Conservation (phyloP, 2,888 invertebrate genomes). For the Deilephila porcellus region DNA sequence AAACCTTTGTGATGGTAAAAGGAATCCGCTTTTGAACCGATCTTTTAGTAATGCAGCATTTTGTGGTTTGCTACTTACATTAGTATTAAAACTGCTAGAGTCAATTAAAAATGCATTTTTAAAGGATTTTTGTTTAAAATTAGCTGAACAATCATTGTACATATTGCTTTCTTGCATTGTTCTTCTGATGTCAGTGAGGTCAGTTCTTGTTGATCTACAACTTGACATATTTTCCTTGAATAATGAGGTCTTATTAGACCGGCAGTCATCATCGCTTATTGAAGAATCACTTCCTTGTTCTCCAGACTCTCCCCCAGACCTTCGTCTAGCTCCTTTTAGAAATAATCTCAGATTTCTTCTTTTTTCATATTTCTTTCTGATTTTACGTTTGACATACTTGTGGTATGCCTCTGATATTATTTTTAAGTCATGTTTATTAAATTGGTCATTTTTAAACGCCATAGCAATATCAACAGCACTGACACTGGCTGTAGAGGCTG, state of each 20-base stretch:
- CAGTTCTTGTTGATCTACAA: constrained; percentile 53
- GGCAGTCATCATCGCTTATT: constrained; percentile 67
- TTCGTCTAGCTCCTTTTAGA: constrained; percentile 52
- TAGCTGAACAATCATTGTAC: constrained; percentile 54
- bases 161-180: constrained; percentile 51
- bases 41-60: constrained; percentile 53
- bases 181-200: constrained; percentile 48
- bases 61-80: constrained; percentile 33
- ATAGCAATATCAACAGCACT: constrained; percentile 64
- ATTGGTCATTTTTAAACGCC: constrained; percentile 59
- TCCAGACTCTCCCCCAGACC: constrained; percentile 65
- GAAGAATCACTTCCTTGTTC: constrained; percentile 71
- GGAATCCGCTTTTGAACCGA: constrained; percentile 60
- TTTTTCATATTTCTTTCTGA: constrained; percentile 59
- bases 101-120: constrained; percentile 48
- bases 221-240: constrained; percentile 51
- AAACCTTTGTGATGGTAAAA: constrained; percentile 68
- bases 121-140: constrained; percentile 52
- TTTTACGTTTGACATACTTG: constrained; percentile 52
- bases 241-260: constrained; percentile 54
- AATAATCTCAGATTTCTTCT: constrained; percentile 57
- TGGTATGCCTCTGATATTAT: constrained; percentile 61
- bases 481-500: constrained; percentile 65
- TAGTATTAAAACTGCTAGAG: constrained; percentile 36
- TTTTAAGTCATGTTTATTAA: constrained; percentile 60